A percentile compares a stretch with the other conserved stretches of the same genome.
These are phyloP conservation scores for Cantharis rustica DNA, from an alignment of 2,888 invertebrate species.

Conservation along the genomic window DNA sequence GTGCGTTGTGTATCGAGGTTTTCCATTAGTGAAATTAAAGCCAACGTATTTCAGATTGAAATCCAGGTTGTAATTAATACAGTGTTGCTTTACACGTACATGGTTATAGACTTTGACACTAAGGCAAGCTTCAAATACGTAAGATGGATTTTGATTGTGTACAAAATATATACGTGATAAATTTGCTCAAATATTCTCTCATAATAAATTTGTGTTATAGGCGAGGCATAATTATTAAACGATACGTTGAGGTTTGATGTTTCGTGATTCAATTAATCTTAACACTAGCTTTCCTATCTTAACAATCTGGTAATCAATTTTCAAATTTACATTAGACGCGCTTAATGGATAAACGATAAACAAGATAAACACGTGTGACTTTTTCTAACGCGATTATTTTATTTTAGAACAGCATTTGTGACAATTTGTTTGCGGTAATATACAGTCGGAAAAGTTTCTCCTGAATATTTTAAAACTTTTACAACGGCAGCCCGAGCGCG, in stretches of 20 bases:
- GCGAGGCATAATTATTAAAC: background rate
- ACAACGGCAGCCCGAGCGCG: background rate
- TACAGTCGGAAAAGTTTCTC: background rate
- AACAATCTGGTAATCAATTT: background rate
- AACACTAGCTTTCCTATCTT: background rate
- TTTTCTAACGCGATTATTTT: background rate
- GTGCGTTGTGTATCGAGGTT: slow-evolving; percentile 4
- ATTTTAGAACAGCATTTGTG: background rate
- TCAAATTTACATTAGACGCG: background rate
- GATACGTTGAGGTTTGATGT: background rate
- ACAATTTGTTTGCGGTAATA: background rate
- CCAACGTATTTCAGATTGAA: slow-evolving; percentile 11
- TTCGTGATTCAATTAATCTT: background rate
- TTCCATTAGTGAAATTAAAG: slow-evolving; percentile 21
- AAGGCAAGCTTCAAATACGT: background rate
- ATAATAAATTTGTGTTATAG: background rate
- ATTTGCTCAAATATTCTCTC: background rate
- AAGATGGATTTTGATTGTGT: background rate
- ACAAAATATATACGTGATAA: background rate
- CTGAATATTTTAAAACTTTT: background rate
- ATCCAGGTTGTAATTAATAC: slow-evolving; percentile 17
- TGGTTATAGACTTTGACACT: slow-evolving; percentile 1
- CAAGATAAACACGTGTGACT: background rate
- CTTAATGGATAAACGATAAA: background rate
- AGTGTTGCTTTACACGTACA: slow-evolving; percentile 6